A percentile compares a stretch with the other conserved stretches of the same genome.
These are phyloP conservation scores for Venustoraphidia nigricollis DNA, from an alignment of 2,888 invertebrate genomes.

Conservation along the genomic window DNA sequence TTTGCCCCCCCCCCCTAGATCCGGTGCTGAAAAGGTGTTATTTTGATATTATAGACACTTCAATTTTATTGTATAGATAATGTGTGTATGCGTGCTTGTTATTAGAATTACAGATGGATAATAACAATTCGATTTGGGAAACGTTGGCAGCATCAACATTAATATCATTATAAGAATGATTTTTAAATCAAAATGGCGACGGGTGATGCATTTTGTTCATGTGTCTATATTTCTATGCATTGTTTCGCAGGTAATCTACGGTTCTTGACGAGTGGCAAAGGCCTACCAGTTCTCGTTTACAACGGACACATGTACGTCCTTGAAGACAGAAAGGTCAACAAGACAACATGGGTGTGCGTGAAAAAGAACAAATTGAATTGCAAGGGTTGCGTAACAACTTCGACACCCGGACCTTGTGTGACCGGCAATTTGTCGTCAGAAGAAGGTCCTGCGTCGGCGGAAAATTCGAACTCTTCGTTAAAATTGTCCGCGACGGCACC, in stretches of 20 bases:
- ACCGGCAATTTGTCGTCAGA: not conserved
- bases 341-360: slow-evolving; percentile 4
- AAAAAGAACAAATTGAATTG: slow-evolving; percentile 3
- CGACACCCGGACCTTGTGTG: not conserved
- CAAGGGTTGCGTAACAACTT: slow-evolving; percentile 4
- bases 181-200: too few relatives aligned
- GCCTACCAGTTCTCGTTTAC: slow-evolving; percentile 4
- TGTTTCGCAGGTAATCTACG: not conserved
- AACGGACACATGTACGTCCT: slow-evolving; percentile 5
- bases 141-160: too few relatives aligned
- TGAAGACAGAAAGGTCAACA: slow-evolving; percentile 2
- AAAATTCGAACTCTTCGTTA: not conserved
- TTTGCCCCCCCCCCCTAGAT: too few relatives aligned
- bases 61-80: too few relatives aligned
- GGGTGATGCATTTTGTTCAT: too few relatives aligned
- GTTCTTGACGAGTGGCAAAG: slow-evolving; percentile 3
- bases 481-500: not conserved
- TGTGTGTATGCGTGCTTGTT: too few relatives aligned
- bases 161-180: too few relatives aligned
- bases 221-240: too few relatives aligned
- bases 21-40: too few relatives aligned
- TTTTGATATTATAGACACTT: too few relatives aligned
- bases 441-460: not conserved
- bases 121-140: too few relatives aligned
- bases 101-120: too few relatives aligned